phyloP scores from a whole-genome alignment of 2,113 vertebrate genomes.

The Leucoraja erinaceus region DNA sequence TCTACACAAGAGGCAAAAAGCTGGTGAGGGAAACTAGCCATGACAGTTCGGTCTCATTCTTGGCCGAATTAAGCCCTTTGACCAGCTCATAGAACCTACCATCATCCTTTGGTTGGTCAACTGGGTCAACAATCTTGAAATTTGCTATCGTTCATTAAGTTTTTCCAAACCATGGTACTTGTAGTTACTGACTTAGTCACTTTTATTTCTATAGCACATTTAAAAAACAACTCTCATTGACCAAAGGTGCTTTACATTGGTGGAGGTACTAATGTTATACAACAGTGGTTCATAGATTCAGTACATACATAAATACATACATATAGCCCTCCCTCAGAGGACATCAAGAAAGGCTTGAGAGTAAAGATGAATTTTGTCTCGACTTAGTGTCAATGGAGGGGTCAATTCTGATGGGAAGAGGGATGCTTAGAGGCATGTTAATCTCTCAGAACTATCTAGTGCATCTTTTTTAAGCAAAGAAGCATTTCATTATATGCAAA shows the following conservation, averaged over 20 bases:
- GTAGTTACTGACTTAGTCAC: background rate
- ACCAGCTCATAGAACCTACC: background rate
- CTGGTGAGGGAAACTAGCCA: background rate
- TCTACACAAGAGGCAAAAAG: slow-evolving; percentile 7
- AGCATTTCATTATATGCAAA: background rate
- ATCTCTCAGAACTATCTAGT: background rate
- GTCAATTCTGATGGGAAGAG: no score
- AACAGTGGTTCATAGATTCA: no score
- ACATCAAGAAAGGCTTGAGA: no score
- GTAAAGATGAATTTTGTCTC: no score
- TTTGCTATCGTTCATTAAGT: background rate
- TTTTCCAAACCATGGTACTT: background rate
- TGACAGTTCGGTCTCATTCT: background rate
- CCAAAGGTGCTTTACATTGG: no score
- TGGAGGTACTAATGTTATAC: no score
- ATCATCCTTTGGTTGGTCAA: background rate
- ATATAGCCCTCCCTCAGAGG: no score
- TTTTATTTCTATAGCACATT: no score
- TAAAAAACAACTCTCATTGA: no score
- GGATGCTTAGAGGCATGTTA: background rate
- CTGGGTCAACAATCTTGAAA: background rate
- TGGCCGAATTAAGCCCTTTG: background rate
- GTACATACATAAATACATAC: no score
- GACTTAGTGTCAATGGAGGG: no score
- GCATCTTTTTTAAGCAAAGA: background rate